Base-by-base conservation (phyloP, 2,797 vertebrate species). In the Rhynchotus rufescens region DNA sequence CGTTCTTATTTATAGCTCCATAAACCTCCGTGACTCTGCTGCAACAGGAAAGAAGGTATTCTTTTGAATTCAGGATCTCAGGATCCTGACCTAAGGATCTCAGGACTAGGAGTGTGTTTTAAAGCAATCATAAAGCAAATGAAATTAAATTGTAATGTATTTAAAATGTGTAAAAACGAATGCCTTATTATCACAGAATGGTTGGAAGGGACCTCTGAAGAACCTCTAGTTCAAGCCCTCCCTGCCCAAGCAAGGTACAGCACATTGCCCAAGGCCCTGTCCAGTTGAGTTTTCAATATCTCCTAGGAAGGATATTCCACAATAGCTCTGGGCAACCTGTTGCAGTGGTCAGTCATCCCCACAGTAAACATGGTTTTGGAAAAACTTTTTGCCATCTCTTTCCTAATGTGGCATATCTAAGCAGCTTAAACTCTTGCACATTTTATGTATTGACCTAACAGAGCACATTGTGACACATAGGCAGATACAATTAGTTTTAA, bases 1-100 rank as follows among this genome's bases (percentile, higher is more conserved):
- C 79, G 85, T 90, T 81, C 74, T 80, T 92, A 92, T 67, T 90
- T 93, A 66, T 82, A 89, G 57, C 71, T 86, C 84, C 59, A 45
- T 74, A 82, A 90, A 79, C 60, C 42, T 85, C 73, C 38, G 38
- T 84, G 78, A 84, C 71, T 90, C 72, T 32, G 62, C 23, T 86
- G 26, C 59, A 82, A 86, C 12, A 75, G 54, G 75, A 86, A 76
- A 84, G 7, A 91, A 88, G 51, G 4, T 59, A 61, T 79, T 80
- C 45, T 52, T 88, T 82, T 80, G 21, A 92, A 80, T 92, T 82
- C 66, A 60, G 72, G 36, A 36, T 36, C 36, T 36, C 36, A 36
- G 36, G 36, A 36, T 36, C 36, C 36, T 36, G 36, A 36, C 36
- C 36, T 69, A 84, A 69, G 40, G 80, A 86, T 72, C 20, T 2